Evolutionary conservation across 2,113 vertebrate species (phyloP).

Genomic region (Bubo scandiacus): DNA sequence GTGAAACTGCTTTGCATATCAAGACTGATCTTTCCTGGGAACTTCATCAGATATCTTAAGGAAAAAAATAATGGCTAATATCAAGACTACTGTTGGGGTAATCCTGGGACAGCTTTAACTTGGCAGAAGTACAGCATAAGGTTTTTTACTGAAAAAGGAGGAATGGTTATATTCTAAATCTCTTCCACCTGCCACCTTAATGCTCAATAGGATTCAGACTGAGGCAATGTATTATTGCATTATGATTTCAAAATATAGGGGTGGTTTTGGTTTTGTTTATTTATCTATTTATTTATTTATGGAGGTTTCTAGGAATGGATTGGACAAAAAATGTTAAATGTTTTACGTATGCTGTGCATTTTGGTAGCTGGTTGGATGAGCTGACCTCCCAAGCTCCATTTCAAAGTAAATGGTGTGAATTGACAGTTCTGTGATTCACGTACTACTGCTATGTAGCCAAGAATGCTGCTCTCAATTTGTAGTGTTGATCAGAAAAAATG

Average conservation of each 20-base stretch:
- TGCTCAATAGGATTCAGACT: neutral
- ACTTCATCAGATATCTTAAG: neutral
- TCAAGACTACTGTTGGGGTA: neutral
- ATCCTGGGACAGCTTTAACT: neutral
- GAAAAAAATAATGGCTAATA: neutral
- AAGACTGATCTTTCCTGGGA: neutral
- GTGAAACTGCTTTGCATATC: neutral
- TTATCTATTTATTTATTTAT: neutral
- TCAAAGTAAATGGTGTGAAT: neutral
- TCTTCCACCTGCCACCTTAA: neutral
- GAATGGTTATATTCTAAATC: neutral
- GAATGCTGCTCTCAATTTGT: neutral
- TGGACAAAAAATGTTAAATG: neutral
- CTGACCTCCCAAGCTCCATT: neutral
- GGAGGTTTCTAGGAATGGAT: neutral
- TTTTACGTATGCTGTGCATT: fast-evolving
- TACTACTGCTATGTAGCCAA: neutral
- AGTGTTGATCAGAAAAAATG: neutral
- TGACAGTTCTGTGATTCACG: slow-evolving; percentile 2
- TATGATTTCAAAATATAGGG: neutral
- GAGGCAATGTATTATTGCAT: neutral
- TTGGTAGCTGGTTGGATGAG: neutral
- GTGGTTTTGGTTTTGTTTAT: neutral
- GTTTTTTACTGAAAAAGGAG: neutral
- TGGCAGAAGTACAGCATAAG: neutral